Evolutionary conservation across 2,888 invertebrate species (phyloP).

Genomic region (Cephus rjabovi): DNA sequence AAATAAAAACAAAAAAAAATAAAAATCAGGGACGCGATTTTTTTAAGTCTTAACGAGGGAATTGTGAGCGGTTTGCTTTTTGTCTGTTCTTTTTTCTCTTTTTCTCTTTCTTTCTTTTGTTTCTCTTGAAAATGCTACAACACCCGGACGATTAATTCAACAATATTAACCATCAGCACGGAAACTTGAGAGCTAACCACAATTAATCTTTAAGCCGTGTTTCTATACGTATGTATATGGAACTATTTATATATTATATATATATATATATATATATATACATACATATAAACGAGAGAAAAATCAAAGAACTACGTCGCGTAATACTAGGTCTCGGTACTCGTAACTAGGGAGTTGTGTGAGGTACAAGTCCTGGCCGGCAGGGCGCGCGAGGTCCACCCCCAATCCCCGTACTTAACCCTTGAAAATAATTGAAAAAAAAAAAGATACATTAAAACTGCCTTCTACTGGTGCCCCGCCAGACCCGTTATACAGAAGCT

Average conservation of each 20-base stretch:
- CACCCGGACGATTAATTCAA: background rate
- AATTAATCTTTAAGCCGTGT: conserved; percentile 4
- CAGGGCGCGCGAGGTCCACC: conserved; percentile 66
- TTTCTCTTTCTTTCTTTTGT: conserved; percentile 14
- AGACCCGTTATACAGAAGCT: conserved; percentile 20
- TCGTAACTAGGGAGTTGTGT: conserved; percentile 68
- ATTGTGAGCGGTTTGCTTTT: conserved; percentile 34
- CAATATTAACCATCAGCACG: conserved; percentile 2
- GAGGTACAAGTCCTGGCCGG: conserved; percentile 67
- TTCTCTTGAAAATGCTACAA: conserved; percentile 20
- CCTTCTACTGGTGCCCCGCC: conserved; percentile 37
- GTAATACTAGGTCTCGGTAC: conserved; percentile 64
- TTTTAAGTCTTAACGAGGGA: conserved; percentile 22
- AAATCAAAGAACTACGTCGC: conserved; percentile 12
- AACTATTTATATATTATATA: background rate
- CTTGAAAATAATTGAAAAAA: conserved; percentile 24
- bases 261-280: background rate
- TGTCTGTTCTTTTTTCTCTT: background rate
- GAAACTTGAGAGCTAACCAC: conserved; percentile 10
- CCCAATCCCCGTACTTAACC: conserved; percentile 65
- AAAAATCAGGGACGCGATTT: background rate
- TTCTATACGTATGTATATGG: background rate
- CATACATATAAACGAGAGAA: conserved; percentile 4
- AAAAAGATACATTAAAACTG: conserved; percentile 21
- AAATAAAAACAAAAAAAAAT: background rate